phyloP scores from a whole-genome alignment of 2,113 vertebrate species.

The Hemibates koningsi region DNA sequence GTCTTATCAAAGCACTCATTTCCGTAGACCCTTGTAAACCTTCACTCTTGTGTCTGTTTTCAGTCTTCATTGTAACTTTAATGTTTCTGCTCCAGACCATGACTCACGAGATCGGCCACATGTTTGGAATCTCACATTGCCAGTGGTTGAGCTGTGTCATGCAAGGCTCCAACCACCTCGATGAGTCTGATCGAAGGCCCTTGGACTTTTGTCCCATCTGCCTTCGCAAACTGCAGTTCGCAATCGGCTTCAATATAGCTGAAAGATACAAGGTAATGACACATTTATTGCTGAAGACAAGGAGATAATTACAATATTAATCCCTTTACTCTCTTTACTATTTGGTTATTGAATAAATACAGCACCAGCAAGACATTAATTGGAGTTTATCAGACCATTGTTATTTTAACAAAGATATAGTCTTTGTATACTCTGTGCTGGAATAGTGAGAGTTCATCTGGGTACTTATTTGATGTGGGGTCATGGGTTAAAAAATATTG shows the following conservation, averaged over 20 bases:
- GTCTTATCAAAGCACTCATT: not conserved
- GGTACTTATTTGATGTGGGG: not conserved
- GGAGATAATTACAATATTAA: not conserved
- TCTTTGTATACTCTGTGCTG: not conserved
- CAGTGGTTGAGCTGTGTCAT: conserved; percentile 74
- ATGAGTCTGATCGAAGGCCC: conserved; percentile 64
- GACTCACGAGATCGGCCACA: conserved; percentile 69
- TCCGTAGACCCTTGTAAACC: not conserved
- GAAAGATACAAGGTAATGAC: conserved; percentile 46
- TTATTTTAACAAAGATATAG: not conserved
- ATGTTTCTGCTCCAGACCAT: conserved; percentile 51
- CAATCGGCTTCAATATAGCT: conserved; percentile 48
- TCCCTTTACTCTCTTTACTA: not conserved
- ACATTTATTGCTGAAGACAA: not conserved
- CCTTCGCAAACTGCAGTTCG: conserved; percentile 63
- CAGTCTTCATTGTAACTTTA: not conserved
- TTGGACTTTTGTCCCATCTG: conserved; percentile 72
- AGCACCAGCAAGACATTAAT: not conserved
- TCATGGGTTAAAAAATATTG: not conserved
- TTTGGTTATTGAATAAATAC: not conserved
- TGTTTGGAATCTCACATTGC: conserved; percentile 70
- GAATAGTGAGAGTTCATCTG: not conserved
- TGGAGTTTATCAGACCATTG: not conserved
- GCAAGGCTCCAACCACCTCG: conserved; percentile 76
- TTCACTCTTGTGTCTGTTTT: not conserved